phyloP scores from a whole-genome alignment of 2,888 invertebrate genomes.

The Acrobasis suavella region DNA sequence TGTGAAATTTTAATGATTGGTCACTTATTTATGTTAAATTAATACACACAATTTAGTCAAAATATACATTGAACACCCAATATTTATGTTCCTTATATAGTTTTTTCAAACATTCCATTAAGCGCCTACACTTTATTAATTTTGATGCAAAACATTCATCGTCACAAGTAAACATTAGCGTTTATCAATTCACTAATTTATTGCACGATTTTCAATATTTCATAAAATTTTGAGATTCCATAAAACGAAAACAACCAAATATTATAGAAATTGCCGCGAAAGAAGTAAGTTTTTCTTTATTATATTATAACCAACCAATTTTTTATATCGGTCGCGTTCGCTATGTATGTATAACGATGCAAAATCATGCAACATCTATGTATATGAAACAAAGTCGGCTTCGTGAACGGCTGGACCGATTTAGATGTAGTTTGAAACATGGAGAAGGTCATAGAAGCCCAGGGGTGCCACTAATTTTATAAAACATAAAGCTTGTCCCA shows the following conservation, averaged over 20 bases:
- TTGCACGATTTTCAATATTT: conserved; percentile 2
- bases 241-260: neutral
- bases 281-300: neutral
- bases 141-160: no score
- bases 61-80: neutral
- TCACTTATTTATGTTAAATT: neutral
- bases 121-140: no score
- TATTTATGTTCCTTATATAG: neutral
- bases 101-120: neutral
- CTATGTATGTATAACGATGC: neutral
- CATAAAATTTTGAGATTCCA: neutral
- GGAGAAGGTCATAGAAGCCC: no score
- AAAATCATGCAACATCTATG: conserved; percentile 1
- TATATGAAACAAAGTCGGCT: neutral
- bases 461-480: no score
- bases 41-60: neutral
- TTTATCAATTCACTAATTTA: neutral
- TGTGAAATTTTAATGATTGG: neutral
- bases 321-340: neutral
- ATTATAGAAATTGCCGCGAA: neutral
- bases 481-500: no score
- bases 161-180: no score
- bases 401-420: no score
- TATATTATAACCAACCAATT: neutral
- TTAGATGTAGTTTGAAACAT: no score